Percentiles rank a stretch among this genome's conserved stretches.
phyloP scores from a whole-genome alignment of 2,113 vertebrate species.

The Eidolon helvum region DNA sequence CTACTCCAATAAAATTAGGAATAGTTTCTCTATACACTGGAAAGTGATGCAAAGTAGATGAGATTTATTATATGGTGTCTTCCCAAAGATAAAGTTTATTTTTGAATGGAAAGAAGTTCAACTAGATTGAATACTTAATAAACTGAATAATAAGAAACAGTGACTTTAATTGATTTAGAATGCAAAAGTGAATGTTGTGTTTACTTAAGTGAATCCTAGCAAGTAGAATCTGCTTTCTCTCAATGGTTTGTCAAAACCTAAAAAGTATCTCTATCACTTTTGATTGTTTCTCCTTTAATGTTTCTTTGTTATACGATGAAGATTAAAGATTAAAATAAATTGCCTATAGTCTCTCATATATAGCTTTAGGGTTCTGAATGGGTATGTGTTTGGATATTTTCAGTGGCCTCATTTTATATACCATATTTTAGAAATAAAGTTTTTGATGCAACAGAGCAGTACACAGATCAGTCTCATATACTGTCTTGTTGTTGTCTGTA shows the following conservation, averaged over 20 bases:
- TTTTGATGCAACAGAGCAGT: neutral
- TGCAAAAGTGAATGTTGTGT: neutral
- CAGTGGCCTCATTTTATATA: neutral
- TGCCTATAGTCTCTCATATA: neutral
- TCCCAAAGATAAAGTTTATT: neutral
- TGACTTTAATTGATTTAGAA: neutral
- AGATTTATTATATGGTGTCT: neutral
- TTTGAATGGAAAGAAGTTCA: neutral
- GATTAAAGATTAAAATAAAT: neutral
- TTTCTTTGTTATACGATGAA: neutral
- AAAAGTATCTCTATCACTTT: neutral
- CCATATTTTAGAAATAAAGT: slow-evolving; percentile 25
- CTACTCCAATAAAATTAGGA: neutral
- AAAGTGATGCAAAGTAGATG: neutral
- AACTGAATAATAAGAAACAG: neutral
- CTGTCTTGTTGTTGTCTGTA: neutral
- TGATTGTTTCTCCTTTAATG: neutral
- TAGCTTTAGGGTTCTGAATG: neutral
- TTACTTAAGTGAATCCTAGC: neutral
- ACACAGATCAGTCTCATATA: slow-evolving; percentile 25
- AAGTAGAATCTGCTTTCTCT: neutral
- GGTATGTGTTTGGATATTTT: neutral
- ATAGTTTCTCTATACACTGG: neutral
- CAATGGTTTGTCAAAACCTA: slow-evolving; percentile 7
- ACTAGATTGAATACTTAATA: neutral